Base-by-base conservation (phyloP, 2,113 vertebrate species). In the Ibidorhyncha struthersii region DNA sequence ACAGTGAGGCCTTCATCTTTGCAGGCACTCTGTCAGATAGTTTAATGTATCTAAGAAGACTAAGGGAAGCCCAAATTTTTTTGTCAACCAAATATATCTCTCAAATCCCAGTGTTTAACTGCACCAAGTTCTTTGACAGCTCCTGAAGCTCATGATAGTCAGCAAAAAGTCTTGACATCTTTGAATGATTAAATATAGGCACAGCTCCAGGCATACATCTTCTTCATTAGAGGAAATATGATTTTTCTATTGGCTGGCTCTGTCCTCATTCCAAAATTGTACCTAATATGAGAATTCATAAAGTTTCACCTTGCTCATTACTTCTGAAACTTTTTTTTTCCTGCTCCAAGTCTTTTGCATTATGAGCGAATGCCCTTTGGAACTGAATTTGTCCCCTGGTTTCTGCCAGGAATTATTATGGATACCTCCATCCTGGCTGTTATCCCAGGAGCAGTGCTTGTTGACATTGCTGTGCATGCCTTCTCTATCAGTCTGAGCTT, bases 331-430 rank as follows among this genome's bases (percentile, higher is more conserved):
- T 17, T 70, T 52, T 58, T 72, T 72, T 82, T 74, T 34, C 29
- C 49, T 72, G 16, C 70, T 82, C 4, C 3, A 29, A 82, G 34
- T 41, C 55, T 86, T 88, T 89, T 94, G 41, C 72, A 95, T 93
- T 96, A 91, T 91, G 93, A 89, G 96, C 88, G 76, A 90, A 95
- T 59, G 47, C 40, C 73, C 55, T 95, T 89, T 89, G 81, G 93
- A 82, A 82, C 34, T 40, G 56, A 79, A 94, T 85, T 89, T 4
- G 49, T 74, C 14, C 20, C 18, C 29, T 0, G 0, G 23, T 87
- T 93, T 89, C 59, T 79, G 21, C 67, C 30, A 95, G 89, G 71
- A 93, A 71, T 82, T 95, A 87, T 89, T 67, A 38, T 38, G 36
- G 59, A 62, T 62, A 65, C 43, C 20, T 89, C 30, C 22, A 65